These are phyloP conservation scores for Sminthurides aquaticus DNA, from an alignment of 2,888 invertebrate species.

Conservation along the genomic window DNA sequence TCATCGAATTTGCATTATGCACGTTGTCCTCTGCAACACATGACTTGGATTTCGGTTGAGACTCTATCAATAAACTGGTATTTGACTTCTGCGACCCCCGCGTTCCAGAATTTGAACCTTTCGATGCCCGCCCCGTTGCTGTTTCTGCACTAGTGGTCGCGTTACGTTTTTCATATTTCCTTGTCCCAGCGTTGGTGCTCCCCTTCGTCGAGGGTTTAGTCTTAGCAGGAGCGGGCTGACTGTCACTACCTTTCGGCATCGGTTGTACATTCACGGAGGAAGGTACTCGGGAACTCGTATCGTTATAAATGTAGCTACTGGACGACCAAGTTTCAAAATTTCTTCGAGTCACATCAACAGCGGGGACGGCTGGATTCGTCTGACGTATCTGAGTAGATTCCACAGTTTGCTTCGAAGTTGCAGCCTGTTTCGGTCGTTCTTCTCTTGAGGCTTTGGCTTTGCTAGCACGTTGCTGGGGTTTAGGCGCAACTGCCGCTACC, in stretches of 20 bases:
- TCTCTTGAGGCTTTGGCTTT: too few species aligned
- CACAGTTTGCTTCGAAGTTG: too few species aligned
- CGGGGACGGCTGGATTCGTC: background rate
- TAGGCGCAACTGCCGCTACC: too few species aligned
- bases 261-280: background rate
- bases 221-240: background rate
- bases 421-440: too few species aligned
- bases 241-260: background rate
- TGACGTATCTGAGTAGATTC: too few species aligned
- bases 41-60: background rate
- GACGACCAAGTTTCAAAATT: slow-evolving; percentile 2
- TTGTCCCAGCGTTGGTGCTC: background rate
- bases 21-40: background rate
- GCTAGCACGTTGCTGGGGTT: too few species aligned
- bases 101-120: background rate
- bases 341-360: background rate
- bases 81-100: background rate
- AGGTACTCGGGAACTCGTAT: background rate
- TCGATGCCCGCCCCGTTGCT: background rate
- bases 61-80: background rate
- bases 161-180: background rate
- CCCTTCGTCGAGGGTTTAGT: background rate
- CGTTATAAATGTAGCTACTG: background rate
- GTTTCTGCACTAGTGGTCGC: background rate
- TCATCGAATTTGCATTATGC: background rate